Evolutionary conservation across 2,113 vertebrate genomes (phyloP), one percentile per base, ranked within the genome.

Genomic region (Garra rufa): DNA sequence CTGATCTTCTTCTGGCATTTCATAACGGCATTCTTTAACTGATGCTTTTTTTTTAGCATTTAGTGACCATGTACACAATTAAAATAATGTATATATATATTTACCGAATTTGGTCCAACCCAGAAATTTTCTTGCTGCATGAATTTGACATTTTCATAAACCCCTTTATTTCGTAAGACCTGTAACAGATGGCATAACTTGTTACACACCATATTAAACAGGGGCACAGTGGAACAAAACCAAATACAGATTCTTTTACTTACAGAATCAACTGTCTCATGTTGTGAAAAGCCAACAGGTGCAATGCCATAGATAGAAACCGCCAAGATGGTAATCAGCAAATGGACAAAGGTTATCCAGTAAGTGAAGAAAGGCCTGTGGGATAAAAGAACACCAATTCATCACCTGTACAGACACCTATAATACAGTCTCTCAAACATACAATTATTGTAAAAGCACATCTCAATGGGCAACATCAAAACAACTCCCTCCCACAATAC

Each of bases 71-170:
- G 17, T 21, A 52, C 48, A 52, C 50, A 55, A 55, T 21, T 55
- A n/a, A 9, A 57, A 21, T 9, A n/a, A 57, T 57, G 52, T 57
- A n/a, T 55, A 55, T 41, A 86, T 95, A 55, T 41, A 86, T 95
- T 96, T 92, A 99, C 98, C 88, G 98, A 99, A 91, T 96, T 97
- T 87, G 98, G 98, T 87, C 98, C 98, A 0, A 99, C 96, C 98
- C 98, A 99, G 93, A 99, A 99, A 94, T 99, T 99, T 90, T 99
- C 98, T 91, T 99, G 98, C 90, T 99, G 97, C 82, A 99, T 96
- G 2, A 97, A 99, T 89, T 98, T 99, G 87, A 99, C 98, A 24
- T 99, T 99, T 94, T 99, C 98, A 89, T 99, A 99, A 85, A 99
- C 96, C 0, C 97, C 98, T 87, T 97, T 97, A 92, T 98, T 99